Evolutionary conservation across 2,113 vertebrate species (phyloP), one percentile per base, ranked within the genome.

Genomic region (Neolamprologus sp.): DNA sequence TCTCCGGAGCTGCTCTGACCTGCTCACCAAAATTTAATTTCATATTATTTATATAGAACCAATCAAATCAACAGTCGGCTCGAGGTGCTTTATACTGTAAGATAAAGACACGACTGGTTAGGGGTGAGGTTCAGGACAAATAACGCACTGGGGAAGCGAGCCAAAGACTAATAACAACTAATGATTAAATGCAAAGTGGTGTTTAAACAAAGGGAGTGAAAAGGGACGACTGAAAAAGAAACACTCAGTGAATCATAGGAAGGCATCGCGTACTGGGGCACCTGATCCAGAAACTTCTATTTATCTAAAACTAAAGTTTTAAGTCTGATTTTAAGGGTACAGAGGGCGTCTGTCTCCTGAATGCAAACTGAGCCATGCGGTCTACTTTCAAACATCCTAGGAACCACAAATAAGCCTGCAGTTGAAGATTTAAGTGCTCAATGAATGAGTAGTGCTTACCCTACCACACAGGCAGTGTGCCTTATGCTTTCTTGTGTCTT

Each of bases 141-240:
- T 37, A 65, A 37, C 19, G 0, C 7, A 37, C 60, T 8, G 60
- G 0, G 60, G 60, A 68, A 37, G n/a, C 0, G 63, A 40, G 35
- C 33, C 35, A 40, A 40, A 68, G 35, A 21, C n/a, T 40, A 40
- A 40, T 68, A 68, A 40, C 35, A 1, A 40, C 2, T 68, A 40
- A 68, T 23, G 12, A 68, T 68, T 68, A 13, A 40, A 40, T 68
- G 63, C 19, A 4, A 68, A 14, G 63, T 40, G n/a, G n/a, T 68
- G 60, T 37, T 37, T 68, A 37, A 3, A 68, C 19, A 68, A 68
- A 68, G 60, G 10, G 33, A 65, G 7, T 37, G 33, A 37, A 65
- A 37, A 65, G 19, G 10, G 33, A 65, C 12, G 63, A 40, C 6
- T 40, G 3, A 40, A 68, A 68, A 37, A 68, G 19, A 37, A 21